Evolutionary conservation across 2,113 vertebrate genomes (phyloP), one percentile per base, ranked within the genome.

Genomic region (Corvus cornix): DNA sequence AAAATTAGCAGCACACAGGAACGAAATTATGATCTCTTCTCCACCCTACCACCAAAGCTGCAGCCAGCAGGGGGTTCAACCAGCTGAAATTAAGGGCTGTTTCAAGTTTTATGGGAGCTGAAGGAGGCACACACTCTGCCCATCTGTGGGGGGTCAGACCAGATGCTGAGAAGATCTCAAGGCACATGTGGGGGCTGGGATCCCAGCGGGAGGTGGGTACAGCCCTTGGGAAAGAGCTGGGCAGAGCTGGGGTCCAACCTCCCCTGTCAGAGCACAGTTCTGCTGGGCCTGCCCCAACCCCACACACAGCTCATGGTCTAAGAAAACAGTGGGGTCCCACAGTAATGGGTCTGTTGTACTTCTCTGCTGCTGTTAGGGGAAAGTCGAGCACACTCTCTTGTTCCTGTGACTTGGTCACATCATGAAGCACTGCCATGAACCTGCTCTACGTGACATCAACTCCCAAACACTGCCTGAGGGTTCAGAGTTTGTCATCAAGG

Each of bases 131-230:
- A 2, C 0, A 0, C 13, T 75, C 33, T 67, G 49, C 26, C 46
- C 7, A 6, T 23, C 35, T 44, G 3, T 12, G 33, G 17, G 43
- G 28, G 51, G 35, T 6, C 62, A 51, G 35, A 16, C 3, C 24
- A 41, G 30, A 20, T 8, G 22, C 9, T 84, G 60, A 46, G 41
- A 35, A 73, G 31, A 37, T 7, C 60, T 16, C 33, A 81, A 59
- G 39, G 37, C 30, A 60, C 0, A 0, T 0, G 0, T 0, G 27
- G 37, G n/a, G 13, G 35, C 78, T 55, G 72, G 31, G 44, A 44
- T 35, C 15, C 33, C 4, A 2, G 13, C 0, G 0, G 27, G 53
- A 83, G 27, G 9, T 9, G 22, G 9, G 21, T 5, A 4, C 8
- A 75, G 33, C 39, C 44, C 62, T 41, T 1, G 9, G 58, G 52